Conservation (phyloP, 2,113 vertebrate genomes). For the Macrotus californicus region DNA sequence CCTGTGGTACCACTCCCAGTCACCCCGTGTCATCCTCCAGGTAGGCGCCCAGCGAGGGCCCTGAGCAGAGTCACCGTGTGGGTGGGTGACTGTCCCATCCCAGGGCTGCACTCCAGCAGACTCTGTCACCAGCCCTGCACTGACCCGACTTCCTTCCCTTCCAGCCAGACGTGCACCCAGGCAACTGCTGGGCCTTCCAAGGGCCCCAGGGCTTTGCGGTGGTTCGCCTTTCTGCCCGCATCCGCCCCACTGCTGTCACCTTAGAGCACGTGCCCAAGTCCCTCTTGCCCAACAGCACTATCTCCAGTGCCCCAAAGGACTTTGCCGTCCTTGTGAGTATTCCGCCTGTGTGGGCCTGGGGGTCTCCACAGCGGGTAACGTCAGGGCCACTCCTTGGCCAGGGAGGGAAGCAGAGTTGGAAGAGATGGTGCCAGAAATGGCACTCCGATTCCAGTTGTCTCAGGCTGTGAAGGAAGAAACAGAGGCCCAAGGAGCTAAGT, state of each 20-base stretch:
- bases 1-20: constrained; percentile 94
- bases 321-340: constrained; percentile 92
- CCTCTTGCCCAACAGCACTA: constrained; percentile 87
- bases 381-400: neutral
- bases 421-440: neutral
- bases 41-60: constrained; percentile 65
- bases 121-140: neutral
- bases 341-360: fast-evolving
- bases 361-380: neutral
- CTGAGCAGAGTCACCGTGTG: neutral
- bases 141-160: neutral
- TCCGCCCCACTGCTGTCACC: constrained; percentile 87
- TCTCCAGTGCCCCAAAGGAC: constrained; percentile 91
- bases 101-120: neutral
- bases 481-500: neutral
- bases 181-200: constrained; percentile 95
- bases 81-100: neutral
- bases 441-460: neutral
- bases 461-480: neutral
- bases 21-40: constrained; percentile 95
- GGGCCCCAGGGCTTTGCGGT: constrained; percentile 90
- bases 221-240: constrained; percentile 86
- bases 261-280: constrained; percentile 92
- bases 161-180: constrained; percentile 89
- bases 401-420: neutral